Evolutionary conservation across 2,888 invertebrate genomes (phyloP), one percentile per base, ranked within the genome.

Genomic region (Drosophila recens): DNA sequence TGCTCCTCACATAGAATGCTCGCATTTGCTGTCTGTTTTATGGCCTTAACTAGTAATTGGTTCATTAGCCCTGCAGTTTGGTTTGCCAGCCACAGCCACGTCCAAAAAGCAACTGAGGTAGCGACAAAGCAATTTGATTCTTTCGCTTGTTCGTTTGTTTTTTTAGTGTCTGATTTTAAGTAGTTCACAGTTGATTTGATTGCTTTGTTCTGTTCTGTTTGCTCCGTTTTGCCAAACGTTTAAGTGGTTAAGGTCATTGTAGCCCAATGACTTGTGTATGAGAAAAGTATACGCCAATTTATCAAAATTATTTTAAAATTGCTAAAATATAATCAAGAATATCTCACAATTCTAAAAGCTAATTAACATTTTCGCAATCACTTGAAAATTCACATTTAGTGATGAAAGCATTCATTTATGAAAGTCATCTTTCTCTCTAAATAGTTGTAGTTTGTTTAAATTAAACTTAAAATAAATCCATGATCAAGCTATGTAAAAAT

Each of bases 11-110:
- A 76, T 75, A 65, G 70, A 76, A 85, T 72, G 82, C 59, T 79
- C 72, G 74, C 80, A 80, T 75, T 46, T 48, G 76, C 72, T 57
- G 79, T 75, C 75, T 76, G 69, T 78, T 85, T 85, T 88, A 88
- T 82, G 84, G 73, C 80, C 80, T 75, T 74, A 82, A 72, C 73
- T 70, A 68, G 88, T 88, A 85, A 88, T 85, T 83, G 88, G 84
- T 88, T 88, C 88, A 85, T 88, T 86, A 88, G 88, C 84, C 86
- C 88, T 76, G 75, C 86, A 87, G 76, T 72, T 63, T 38, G 33
- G 58, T 15, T 33, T 33, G 15, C 34, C n/a, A 43, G 13, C 45
- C 33, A 56, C 42, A 38, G 1, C 23, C 23, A 46, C 33, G 61
- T 67, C 53, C 59, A 33, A 63, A 43, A 68, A 53, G 51, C 70